Conservation (phyloP, 2,888 invertebrate species). For the Polymixis lichenea region DNA sequence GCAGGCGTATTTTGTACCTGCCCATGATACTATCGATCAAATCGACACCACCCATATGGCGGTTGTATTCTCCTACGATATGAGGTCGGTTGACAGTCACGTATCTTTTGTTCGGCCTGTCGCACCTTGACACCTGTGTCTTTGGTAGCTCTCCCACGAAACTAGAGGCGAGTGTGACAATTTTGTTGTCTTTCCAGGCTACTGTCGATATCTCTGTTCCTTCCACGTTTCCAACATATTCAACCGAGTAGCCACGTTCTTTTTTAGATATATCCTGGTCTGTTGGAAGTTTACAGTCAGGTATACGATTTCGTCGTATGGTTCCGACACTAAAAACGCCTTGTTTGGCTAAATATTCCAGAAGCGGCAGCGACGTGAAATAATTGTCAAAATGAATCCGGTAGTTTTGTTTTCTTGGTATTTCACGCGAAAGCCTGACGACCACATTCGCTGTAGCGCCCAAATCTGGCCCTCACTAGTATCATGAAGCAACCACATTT, state of each 20-base stretch:
- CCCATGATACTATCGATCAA: too few relatives aligned
- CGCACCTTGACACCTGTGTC: constrained; percentile 1
- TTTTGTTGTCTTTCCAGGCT: constrained; percentile 12
- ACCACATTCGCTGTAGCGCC: constrained; percentile 9
- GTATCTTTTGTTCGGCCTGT: constrained; percentile 6
- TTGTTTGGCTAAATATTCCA: too few relatives aligned
- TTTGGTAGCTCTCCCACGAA: constrained; percentile 14
- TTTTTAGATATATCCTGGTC: constrained; percentile 7
- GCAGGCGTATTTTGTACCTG: too few relatives aligned
- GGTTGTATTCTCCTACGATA: too few relatives aligned
- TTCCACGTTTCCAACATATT: not conserved
- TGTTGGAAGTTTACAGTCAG: constrained; percentile 5
- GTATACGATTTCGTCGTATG: not conserved
- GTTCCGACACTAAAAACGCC: too few relatives aligned
- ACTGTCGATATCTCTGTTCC: constrained; percentile 2
- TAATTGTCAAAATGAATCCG: constrained; percentile 19
- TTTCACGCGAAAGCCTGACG: constrained; percentile 12
- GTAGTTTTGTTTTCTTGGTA: constrained; percentile 11
- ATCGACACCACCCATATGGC: too few relatives aligned
- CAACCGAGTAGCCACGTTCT: not conserved
- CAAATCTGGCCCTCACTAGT: not conserved
- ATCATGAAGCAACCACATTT: not conserved
- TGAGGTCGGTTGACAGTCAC: too few relatives aligned
- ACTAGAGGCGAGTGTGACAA: constrained; percentile 3
- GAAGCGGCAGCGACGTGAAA: not conserved